Evolutionary conservation across 2,888 invertebrate genomes (phyloP).

Genomic region (Arge pagana): DNA sequence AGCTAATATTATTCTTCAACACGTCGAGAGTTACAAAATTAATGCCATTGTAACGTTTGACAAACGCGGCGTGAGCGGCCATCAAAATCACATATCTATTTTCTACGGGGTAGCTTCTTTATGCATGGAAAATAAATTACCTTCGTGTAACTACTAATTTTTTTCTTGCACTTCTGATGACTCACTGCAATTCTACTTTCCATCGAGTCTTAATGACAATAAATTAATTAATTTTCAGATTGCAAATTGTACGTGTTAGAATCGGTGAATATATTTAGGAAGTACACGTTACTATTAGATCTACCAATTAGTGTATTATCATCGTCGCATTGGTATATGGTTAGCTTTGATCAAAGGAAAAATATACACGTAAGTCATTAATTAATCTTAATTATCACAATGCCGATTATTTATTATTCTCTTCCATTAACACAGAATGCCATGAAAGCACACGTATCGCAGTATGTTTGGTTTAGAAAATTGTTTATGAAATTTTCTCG

Average conservation of each 20-base stretch:
- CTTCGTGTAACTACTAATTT: constrained; percentile 66
- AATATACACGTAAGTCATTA: constrained; percentile 45
- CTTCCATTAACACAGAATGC: constrained; percentile 64
- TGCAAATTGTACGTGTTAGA: constrained; percentile 84
- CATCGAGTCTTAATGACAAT: neutral
- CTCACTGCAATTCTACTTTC: constrained; percentile 8
- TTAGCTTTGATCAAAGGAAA: constrained; percentile 50
- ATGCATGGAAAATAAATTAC: constrained; percentile 75
- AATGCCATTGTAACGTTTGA: constrained; percentile 94
- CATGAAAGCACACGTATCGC: constrained; percentile 87
- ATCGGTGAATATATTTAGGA: constrained; percentile 82
- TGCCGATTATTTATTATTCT: too few relatives aligned
- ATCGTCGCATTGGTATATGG: constrained; percentile 74
- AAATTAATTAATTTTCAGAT: constrained; percentile 66
- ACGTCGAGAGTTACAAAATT: constrained; percentile 75
- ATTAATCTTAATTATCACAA: constrained; percentile 10
- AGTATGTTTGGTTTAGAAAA: constrained; percentile 92
- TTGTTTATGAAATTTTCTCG: constrained; percentile 88
- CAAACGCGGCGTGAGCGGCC: constrained; percentile 88
- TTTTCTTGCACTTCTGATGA: constrained; percentile 12
- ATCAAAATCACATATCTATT: constrained; percentile 88
- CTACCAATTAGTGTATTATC: constrained; percentile 78
- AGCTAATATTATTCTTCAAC: constrained; percentile 66
- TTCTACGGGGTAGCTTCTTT: constrained; percentile 81
- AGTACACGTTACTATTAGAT: constrained; percentile 84